Percentiles rank a stretch among this genome's conserved stretches.
These are phyloP conservation scores for Macaca mulatta DNA, from an alignment of 2,113 vertebrate species.

Conservation along the genomic window DNA sequence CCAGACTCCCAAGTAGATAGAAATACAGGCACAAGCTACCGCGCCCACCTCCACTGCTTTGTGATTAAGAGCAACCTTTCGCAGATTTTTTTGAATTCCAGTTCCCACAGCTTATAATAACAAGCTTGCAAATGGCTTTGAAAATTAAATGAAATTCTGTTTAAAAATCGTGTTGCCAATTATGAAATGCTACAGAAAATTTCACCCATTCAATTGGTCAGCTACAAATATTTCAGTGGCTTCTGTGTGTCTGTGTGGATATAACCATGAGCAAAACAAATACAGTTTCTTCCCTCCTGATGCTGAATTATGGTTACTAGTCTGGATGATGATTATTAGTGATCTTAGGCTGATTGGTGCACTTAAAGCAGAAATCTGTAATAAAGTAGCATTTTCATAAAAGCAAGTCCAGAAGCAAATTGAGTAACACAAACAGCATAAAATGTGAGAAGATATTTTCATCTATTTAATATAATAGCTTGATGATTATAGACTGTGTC, in stretches of 20 bases:
- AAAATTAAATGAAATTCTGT: constrained; percentile 21
- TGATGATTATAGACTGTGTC: not conserved
- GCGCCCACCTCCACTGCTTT: not conserved
- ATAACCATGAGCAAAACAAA: constrained; percentile 9
- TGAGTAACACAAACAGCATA: not conserved
- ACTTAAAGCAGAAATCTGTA: not conserved
- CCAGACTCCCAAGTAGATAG: not conserved
- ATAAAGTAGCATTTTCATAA: constrained; percentile 38
- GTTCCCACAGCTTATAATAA: not conserved
- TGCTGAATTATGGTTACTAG: not conserved
- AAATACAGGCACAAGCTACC: not conserved
- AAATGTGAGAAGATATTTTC: not conserved
- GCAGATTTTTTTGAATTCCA: not conserved
- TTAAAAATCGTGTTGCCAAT: not conserved
- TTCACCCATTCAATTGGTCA: not conserved
- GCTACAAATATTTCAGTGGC: not conserved
- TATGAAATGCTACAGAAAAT: not conserved
- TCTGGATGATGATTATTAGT: not conserved
- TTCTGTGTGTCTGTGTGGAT: not conserved
- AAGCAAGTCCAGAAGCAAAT: constrained; percentile 40
- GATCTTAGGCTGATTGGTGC: not conserved
- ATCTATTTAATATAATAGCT: constrained; percentile 7
- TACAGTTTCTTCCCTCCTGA: not conserved
- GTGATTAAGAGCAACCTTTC: not conserved
- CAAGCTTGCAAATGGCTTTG: not conserved